phyloP scores from a whole-genome alignment of 2,797 vertebrate species.

The Propithecus deckenii region DNA sequence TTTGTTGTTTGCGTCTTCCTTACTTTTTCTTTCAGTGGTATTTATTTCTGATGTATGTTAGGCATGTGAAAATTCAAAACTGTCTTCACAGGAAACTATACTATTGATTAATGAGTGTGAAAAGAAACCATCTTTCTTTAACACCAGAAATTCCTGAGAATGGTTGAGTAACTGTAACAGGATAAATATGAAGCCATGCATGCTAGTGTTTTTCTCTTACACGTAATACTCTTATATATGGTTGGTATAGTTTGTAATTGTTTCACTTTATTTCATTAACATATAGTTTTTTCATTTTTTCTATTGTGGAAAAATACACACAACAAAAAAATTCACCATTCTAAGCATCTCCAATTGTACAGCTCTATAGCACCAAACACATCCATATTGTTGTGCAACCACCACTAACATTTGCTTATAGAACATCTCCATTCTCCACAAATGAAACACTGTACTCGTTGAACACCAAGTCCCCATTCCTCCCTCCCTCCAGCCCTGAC shows the following conservation, averaged over 20 bases:
- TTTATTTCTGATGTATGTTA: neutral
- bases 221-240: neutral
- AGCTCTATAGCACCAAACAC: neutral
- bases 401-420: neutral
- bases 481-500: rapidly evolving
- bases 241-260: neutral
- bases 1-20: neutral
- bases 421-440: neutral
- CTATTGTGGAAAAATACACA: neutral
- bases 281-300: neutral
- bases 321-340: neutral
- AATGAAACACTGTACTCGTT: neutral
- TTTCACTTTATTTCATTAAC: neutral
- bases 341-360: neutral
- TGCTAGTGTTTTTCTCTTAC: neutral
- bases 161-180: neutral
- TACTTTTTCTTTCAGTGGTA: neutral
- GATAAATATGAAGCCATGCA: neutral
- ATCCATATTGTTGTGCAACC: neutral
- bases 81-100: neutral
- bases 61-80: neutral
- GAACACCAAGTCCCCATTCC: neutral
- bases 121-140: neutral
- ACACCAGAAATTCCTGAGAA: neutral
- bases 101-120: neutral